Percentiles rank a stretch among this genome's conserved stretches.
Conservation (phyloP, 2,888 invertebrate species). For the Cryptocheilus praepositus region DNA sequence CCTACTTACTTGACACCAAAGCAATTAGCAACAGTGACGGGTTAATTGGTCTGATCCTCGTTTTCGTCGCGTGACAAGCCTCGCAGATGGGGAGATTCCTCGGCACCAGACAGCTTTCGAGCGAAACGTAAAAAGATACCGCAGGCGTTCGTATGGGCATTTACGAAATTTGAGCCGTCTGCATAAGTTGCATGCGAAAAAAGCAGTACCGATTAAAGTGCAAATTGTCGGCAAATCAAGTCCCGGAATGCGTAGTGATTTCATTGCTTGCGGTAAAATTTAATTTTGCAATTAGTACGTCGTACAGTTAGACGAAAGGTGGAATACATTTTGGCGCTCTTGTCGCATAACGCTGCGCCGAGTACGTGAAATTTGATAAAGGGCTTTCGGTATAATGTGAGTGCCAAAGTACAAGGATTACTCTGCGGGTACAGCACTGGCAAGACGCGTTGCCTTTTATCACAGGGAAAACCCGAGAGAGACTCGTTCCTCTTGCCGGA, state of each 20-base stretch:
- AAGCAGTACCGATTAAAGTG: too few species aligned
- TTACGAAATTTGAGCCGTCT: slow-evolving; percentile 14
- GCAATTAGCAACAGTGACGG: slow-evolving; percentile 66
- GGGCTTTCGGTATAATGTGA: slow-evolving; percentile 26
- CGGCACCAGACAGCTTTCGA: slow-evolving; percentile 25
- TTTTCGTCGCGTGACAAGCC: slow-evolving; percentile 66
- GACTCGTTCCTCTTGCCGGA: background rate
- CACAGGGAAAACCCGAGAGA: background rate
- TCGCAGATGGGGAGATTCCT: slow-evolving; percentile 51
- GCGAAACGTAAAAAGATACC: slow-evolving; percentile 27
- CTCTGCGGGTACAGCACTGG: slow-evolving; percentile 23
- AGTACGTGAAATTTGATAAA: slow-evolving; percentile 15
- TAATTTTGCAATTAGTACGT: too few species aligned
- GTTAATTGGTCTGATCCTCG: slow-evolving; percentile 64
- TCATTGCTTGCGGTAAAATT: background rate
- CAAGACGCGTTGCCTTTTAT: slow-evolving; percentile 18
- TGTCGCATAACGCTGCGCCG: background rate
- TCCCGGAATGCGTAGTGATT: too few species aligned
- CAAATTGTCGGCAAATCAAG: too few species aligned
- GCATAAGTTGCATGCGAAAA: slow-evolving; percentile 13
- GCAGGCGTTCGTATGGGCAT: slow-evolving; percentile 7
- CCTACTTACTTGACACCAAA: slow-evolving; percentile 43
- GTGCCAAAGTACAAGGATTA: slow-evolving; percentile 26
- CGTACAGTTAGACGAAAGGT: too few species aligned
- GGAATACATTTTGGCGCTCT: too few species aligned